These are phyloP conservation scores for Brassicogethes aeneus DNA, from an alignment of 2,888 invertebrate genomes.

Conservation along the genomic window DNA sequence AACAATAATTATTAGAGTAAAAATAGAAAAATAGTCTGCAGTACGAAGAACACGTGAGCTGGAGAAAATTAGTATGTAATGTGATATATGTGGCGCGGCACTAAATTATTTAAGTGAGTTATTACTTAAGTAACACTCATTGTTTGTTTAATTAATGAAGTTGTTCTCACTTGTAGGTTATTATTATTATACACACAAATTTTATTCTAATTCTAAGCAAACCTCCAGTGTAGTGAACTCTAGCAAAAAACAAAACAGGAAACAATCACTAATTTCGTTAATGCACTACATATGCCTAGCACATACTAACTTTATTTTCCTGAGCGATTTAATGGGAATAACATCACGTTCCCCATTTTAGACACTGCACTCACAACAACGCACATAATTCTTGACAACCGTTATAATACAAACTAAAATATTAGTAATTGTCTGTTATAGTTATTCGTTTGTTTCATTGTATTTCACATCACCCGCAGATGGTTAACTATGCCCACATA, in stretches of 20 bases:
- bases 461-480: neutral
- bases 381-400: neutral
- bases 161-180: no score
- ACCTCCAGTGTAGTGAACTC: neutral
- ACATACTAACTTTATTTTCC: neutral
- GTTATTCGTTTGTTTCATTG: neutral
- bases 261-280: neutral
- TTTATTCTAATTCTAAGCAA: neutral
- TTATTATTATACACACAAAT: no score
- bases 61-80: no score
- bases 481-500: conserved; percentile 1
- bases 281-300: neutral
- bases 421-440: neutral
- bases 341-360: neutral
- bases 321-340: neutral
- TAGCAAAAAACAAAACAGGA: neutral
- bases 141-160: no score
- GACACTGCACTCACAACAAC: neutral
- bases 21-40: no score
- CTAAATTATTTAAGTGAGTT: no score
- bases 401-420: neutral
- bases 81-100: no score
- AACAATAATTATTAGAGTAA: no score
- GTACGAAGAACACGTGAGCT: no score
- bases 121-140: no score